A percentile compares a stretch with the other conserved stretches of the same genome.
Evolutionary conservation across 2,797 vertebrate genomes (phyloP).

Genomic region (Geotrypetes seraphini): DNA sequence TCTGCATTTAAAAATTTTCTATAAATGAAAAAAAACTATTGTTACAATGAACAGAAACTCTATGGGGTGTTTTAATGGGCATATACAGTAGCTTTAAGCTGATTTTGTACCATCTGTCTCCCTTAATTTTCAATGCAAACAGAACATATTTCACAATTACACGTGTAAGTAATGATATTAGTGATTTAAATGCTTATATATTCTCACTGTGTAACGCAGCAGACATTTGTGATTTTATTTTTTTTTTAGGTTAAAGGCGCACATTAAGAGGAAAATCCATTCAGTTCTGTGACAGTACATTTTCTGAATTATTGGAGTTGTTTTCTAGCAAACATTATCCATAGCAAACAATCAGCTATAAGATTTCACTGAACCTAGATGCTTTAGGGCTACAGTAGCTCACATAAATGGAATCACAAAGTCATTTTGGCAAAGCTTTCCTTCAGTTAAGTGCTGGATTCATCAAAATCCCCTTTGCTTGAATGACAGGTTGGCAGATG

Average conservation of each 20-base stretch:
- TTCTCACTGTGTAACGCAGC: conserved; percentile 43
- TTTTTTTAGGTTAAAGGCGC: conserved; percentile 29
- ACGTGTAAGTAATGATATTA: conserved; percentile 70
- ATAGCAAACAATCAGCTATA: conserved; percentile 5
- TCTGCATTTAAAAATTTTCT: conserved; percentile 5
- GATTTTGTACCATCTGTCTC: conserved; percentile 60
- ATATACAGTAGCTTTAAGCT: conserved; percentile 57
- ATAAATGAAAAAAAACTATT: conserved; percentile 35
- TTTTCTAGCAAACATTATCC: conserved; percentile 14
- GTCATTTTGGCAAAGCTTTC: conserved; percentile 36
- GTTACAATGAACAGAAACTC: conserved; percentile 40
- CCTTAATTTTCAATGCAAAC: conserved; percentile 56
- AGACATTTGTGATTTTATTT: conserved; percentile 48
- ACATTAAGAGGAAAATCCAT: conserved; percentile 43
- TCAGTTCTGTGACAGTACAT: conserved; percentile 16
- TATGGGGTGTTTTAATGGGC: conserved; percentile 57
- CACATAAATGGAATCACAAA: conserved; percentile 32
- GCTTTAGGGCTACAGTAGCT: conserved; percentile 36
- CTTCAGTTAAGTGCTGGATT: conserved; percentile 27
- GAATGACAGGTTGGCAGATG: conserved; percentile 55
- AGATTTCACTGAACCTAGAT: conserved; percentile 25
- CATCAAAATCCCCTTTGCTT: conserved; percentile 43
- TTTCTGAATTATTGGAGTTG: conserved; percentile 11
- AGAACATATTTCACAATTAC: conserved; percentile 66
- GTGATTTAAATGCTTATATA: conserved; percentile 66